These are phyloP conservation scores for Empis livida DNA, from an alignment of 2,888 invertebrate genomes.

Conservation along the genomic window DNA sequence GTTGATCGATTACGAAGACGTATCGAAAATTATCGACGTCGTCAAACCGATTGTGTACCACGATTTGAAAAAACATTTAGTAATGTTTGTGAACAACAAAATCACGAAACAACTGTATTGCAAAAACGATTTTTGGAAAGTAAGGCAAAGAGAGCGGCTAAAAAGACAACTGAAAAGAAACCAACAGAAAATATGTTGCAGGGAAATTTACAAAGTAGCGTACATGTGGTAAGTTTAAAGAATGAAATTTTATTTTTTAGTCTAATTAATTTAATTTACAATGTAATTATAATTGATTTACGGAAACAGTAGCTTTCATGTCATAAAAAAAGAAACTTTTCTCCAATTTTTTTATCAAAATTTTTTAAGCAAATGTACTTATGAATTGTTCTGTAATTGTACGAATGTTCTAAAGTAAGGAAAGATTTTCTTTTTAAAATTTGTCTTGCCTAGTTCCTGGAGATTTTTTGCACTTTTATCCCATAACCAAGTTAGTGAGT, in stretches of 20 bases:
- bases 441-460: too few relatives aligned
- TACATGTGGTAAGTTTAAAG: conserved; percentile 62
- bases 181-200: conserved; percentile 34
- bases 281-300: too few relatives aligned
- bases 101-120: conserved; percentile 74
- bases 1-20: conserved; percentile 75
- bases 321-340: too few relatives aligned
- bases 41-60: conserved; percentile 75
- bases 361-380: too few relatives aligned
- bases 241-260: neutral
- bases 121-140: conserved; percentile 84
- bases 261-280: too few relatives aligned
- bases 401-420: too few relatives aligned
- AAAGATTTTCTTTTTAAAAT: too few relatives aligned
- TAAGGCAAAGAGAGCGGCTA: conserved; percentile 76
- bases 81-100: conserved; percentile 80
- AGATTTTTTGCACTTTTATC: too few relatives aligned
- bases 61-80: conserved; percentile 79
- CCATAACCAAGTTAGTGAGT: too few relatives aligned
- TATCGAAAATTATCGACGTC: conserved; percentile 74
- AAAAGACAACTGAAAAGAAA: conserved; percentile 65
- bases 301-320: too few relatives aligned
- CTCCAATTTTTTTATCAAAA: too few relatives aligned
- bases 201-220: conserved; percentile 52
- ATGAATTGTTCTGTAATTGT: too few relatives aligned